A percentile compares a stretch with the other conserved stretches of the same genome.
Conservation (phyloP, 2,888 invertebrate genomes). For the Pollenia griseotomentosa region DNA sequence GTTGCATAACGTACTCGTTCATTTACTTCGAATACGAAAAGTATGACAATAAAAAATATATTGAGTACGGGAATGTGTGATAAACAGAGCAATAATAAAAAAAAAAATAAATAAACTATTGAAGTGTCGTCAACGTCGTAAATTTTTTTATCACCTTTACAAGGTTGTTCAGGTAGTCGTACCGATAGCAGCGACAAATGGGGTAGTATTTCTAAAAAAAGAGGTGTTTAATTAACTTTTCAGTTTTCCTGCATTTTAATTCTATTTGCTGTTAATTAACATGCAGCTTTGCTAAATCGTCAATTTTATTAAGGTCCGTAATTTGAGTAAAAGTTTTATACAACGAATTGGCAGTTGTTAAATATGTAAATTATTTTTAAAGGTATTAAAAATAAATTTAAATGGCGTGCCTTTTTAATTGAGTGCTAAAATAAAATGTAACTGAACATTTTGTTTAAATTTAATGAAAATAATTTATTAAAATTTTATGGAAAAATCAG, state of each 20-base stretch:
- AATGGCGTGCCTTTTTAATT: constrained; percentile 37
- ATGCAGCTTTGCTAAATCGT: constrained; percentile 49
- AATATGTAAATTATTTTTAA: constrained; percentile 33
- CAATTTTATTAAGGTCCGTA: constrained; percentile 45
- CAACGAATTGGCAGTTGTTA: constrained; percentile 43
- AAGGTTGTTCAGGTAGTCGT: constrained; percentile 27
- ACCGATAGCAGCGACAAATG: constrained; percentile 36
- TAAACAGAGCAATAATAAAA: constrained; percentile 24
- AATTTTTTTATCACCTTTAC: constrained; percentile 53
- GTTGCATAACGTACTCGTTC: constrained; percentile 37
- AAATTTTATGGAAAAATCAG: constrained; percentile 37
- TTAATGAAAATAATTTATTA: constrained; percentile 15
- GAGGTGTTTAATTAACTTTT: constrained; percentile 20
- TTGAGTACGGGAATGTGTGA: constrained; percentile 18
- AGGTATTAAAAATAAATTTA: constrained; percentile 33
- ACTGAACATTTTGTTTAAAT: constrained; percentile 29
- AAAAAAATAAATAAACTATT: constrained; percentile 26
- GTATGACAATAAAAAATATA: constrained; percentile 52
- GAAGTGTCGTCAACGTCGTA: constrained; percentile 25
- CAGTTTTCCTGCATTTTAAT: background rate
- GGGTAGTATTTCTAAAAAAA: constrained; percentile 36
- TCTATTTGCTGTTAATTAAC: constrained; percentile 27
- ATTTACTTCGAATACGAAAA: background rate
- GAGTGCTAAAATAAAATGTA: constrained; percentile 50
- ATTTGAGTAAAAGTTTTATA: constrained; percentile 14